Base-by-base conservation (phyloP, 1,140 invertebrate species). In the Wiebesia pumilae region DNA sequence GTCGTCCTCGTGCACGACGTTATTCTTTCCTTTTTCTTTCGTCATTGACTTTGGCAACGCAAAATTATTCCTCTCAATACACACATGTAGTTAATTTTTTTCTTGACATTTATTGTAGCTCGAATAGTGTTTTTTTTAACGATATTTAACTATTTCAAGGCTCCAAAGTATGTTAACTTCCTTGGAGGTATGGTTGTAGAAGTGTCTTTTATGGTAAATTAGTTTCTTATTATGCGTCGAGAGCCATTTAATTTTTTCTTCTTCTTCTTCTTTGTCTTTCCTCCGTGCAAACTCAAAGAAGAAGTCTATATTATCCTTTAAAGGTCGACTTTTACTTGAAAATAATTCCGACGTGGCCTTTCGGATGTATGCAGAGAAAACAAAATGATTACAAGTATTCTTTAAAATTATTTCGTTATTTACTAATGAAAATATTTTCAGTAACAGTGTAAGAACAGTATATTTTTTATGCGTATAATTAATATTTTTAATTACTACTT, bases 1-100 rank as follows among this genome's bases (percentile, higher is more conserved):
- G 80, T 86, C 85, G 79, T 86, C 80, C 85, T 81, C 78, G 71
- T 54, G 71, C 81, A 58, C 16, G 54, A 24, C 9, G 9, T 14
- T 14, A n/a, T n/a, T 71, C 43, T n/a, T 43, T 58, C 77, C 54
- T 80, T 35, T 62, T n/a, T 80, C 33, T 62, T 40, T 38, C 1
- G 1, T 33, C 30, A 3, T 3, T 9, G n/a, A 40, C 69, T 6
- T 4, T 27, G 21, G 24, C 58, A 71, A 16, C 35, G 35, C 69
- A 33, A 71, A 38, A 38, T 21, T 71, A 38, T 71, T 71, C 35
- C 38, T 14, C 30, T 71, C 69, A 19, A 33, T 62, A 10, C 58
- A 24, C 24, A 27, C 24, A 27, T 62, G 58, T 62, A 16, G 54
- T 62, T 27, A 27, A 27, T 24, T 10, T 27, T 62, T 62, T 62